Conservation (phyloP, 2,888 invertebrate species). For the Cepaea hortensis region DNA sequence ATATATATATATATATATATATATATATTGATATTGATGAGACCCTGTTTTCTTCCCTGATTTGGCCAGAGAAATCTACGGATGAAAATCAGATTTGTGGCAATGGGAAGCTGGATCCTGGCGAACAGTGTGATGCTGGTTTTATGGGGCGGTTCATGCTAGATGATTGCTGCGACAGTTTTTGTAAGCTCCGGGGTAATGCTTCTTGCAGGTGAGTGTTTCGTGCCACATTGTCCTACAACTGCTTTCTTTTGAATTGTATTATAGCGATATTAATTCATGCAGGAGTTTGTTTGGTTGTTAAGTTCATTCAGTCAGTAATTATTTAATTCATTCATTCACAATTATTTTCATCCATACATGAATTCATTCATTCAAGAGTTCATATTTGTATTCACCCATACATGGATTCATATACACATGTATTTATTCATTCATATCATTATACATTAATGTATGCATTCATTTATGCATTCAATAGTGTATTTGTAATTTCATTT, state of each 20-base stretch:
- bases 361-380: not conserved
- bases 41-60: not conserved
- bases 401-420: not conserved
- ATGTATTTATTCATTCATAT: not conserved
- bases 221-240: too few relatives aligned
- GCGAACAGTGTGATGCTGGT: slow-evolving; percentile 96
- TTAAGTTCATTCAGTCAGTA: not conserved
- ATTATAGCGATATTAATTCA: not conserved
- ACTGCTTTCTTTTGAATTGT: too few relatives aligned
- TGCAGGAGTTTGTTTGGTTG: not conserved
- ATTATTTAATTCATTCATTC: not conserved
- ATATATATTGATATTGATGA: too few relatives aligned
- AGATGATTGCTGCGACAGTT: slow-evolving; percentile 94
- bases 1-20: too few relatives aligned
- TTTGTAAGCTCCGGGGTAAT: slow-evolving; percentile 91
- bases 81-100: slow-evolving; percentile 86
- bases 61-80: not conserved
- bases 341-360: not conserved
- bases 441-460: too few relatives aligned
- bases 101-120: slow-evolving; percentile 89
- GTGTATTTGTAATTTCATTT: too few relatives aligned
- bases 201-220: slow-evolving; percentile 87
- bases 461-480: too few relatives aligned
- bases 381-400: not conserved
- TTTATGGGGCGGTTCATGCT: slow-evolving; percentile 82